Conservation (phyloP, 2,113 vertebrate species). For the Callipepla californica region DNA sequence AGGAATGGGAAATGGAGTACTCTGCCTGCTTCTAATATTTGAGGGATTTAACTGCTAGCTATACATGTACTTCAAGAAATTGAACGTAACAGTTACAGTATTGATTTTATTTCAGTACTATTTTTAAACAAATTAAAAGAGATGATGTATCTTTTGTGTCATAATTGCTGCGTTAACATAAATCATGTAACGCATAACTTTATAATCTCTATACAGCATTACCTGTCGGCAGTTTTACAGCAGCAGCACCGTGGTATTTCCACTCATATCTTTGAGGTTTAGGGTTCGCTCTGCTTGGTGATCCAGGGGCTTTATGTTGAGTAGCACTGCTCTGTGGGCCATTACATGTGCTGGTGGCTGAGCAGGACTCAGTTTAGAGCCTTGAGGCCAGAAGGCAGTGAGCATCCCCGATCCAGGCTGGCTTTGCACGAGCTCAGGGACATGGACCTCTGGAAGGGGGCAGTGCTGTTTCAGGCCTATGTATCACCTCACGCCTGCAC, state of each 20-base stretch:
- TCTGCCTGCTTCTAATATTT: constrained; percentile 35
- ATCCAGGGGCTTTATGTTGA: neutral
- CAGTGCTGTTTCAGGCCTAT: accelerated
- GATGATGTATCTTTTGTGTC: neutral
- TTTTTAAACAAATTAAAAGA: neutral
- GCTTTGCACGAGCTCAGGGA: neutral
- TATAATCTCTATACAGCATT: neutral
- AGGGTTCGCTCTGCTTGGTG: neutral
- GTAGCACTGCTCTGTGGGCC: neutral
- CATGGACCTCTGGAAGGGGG: neutral
- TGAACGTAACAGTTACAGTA: neutral
- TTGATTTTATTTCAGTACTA: neutral
- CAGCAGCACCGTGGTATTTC: neutral
- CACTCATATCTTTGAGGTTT: neutral
- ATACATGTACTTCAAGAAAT: neutral
- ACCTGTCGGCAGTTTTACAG: neutral
- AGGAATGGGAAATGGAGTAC: constrained; percentile 24
- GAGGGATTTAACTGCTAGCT: constrained; percentile 33
- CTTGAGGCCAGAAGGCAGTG: neutral
- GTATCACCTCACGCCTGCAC: accelerated
- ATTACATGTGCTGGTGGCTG: neutral
- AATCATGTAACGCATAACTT: neutral
- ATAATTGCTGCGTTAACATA: neutral
- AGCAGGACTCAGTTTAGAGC: neutral
- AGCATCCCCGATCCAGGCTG: neutral